These are phyloP conservation scores for Peucedramus taeniatus DNA, from an alignment of 2,113 vertebrate genomes.

Conservation along the genomic window DNA sequence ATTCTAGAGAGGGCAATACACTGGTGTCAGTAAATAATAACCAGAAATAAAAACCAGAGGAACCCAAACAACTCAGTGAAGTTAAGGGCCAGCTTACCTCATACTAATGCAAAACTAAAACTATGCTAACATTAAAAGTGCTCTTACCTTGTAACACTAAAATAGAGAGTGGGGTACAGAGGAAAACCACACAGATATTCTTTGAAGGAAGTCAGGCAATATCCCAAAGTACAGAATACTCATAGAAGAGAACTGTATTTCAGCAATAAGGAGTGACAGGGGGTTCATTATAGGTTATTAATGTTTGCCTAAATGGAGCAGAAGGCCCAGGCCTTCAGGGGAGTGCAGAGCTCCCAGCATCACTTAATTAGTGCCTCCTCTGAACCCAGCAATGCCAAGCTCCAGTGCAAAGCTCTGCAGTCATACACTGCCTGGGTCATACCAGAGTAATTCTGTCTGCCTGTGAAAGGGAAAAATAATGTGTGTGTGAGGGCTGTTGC, in stretches of 20 bases:
- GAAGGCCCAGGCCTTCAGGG: background rate
- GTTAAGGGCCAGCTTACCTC: background rate
- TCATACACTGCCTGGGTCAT: background rate
- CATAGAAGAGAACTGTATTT: background rate
- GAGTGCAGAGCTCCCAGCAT: background rate
- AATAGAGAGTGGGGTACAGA: background rate
- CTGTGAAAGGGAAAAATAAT: background rate
- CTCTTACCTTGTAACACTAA: background rate
- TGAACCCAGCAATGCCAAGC: background rate
- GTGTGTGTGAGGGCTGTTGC: background rate
- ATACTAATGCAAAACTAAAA: background rate
- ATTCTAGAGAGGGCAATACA: background rate
- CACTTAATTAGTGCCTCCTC: background rate
- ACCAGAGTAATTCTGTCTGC: background rate
- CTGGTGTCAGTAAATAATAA: background rate
- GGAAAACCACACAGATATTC: background rate
- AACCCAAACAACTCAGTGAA: background rate
- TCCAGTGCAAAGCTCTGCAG: background rate
- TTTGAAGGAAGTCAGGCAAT: background rate
- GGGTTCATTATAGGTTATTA: background rate
- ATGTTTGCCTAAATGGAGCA: constrained; percentile 30
- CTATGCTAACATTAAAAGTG: background rate
- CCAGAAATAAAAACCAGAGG: background rate
- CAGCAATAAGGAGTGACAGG: background rate
- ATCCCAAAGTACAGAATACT: background rate